A percentile compares a stretch with the other conserved stretches of the same genome.
phyloP scores from a whole-genome alignment of 2,113 vertebrate genomes.

The Apodemus sylvaticus region DNA sequence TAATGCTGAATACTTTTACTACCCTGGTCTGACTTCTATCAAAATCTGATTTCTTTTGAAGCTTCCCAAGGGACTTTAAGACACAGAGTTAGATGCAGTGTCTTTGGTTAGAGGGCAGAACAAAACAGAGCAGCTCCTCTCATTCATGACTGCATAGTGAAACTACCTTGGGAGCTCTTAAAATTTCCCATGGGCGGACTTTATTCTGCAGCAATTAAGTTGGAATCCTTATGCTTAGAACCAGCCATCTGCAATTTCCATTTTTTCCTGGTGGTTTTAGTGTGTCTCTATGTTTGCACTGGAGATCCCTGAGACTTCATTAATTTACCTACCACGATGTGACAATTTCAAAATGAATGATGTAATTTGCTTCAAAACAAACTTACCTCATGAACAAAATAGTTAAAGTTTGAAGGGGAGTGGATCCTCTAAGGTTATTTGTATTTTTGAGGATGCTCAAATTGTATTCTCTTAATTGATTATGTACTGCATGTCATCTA shows the following conservation, averaged over 20 bases:
- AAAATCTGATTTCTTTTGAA: constrained; percentile 11
- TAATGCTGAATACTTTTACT: not conserved
- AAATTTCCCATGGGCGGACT: not conserved
- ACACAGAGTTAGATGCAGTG: not conserved
- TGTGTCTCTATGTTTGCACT: not conserved
- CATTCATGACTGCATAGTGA: not conserved
- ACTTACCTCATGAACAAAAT: not conserved
- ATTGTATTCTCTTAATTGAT: not conserved
- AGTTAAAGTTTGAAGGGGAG: not conserved
- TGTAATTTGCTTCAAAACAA: not conserved
- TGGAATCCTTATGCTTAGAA: not conserved
- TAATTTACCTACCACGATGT: not conserved
- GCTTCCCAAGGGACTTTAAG: not conserved
- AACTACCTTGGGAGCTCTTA: not conserved
- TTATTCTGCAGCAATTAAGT: not conserved
- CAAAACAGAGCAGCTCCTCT: not conserved
- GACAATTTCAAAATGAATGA: not conserved
- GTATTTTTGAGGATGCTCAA: constrained; percentile 11
- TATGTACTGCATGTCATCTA: not conserved
- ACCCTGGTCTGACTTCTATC: not conserved
- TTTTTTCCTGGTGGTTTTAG: not conserved
- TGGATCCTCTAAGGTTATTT: not conserved
- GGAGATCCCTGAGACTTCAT: not conserved
- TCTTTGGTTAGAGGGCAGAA: constrained; percentile 12
- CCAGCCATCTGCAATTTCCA: not conserved